Conservation (phyloP, 2,113 vertebrate genomes). For the Pteropus alecto region DNA sequence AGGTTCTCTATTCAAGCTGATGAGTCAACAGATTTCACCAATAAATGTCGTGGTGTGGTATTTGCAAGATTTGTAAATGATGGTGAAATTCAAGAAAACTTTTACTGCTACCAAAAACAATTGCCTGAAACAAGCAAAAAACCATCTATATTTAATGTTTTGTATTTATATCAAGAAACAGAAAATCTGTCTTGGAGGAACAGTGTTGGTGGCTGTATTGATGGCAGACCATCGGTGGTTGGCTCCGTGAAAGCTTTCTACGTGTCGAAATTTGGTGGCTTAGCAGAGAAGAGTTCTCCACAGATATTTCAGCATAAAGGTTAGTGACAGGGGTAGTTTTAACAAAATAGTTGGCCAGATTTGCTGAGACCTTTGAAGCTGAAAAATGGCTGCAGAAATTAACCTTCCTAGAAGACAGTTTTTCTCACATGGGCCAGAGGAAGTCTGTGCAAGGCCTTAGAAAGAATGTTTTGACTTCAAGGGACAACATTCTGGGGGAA, state of each 20-base stretch:
- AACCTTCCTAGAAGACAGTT: neutral
- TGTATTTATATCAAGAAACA: neutral
- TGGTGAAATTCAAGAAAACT: neutral
- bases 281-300: neutral
- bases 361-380: neutral
- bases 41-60: neutral
- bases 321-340: neutral
- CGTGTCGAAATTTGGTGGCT: neutral
- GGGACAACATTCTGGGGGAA: neutral
- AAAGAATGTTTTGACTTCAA: neutral
- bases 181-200: neutral
- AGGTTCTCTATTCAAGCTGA: neutral
- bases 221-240: neutral
- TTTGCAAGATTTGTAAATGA: neutral
- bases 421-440: neutral
- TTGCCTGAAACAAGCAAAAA: neutral
- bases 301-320: neutral
- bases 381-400: neutral
- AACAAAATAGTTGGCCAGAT: neutral
- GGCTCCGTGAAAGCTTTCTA: neutral
- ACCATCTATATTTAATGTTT: neutral
- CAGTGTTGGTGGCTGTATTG: neutral
- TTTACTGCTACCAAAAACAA: neutral
- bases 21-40: neutral
- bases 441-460: neutral